A percentile compares a stretch with the other conserved stretches of the same genome.
Evolutionary conservation across 1,140 invertebrate species (phyloP).

Genomic region (Drosophila sucinea): DNA sequence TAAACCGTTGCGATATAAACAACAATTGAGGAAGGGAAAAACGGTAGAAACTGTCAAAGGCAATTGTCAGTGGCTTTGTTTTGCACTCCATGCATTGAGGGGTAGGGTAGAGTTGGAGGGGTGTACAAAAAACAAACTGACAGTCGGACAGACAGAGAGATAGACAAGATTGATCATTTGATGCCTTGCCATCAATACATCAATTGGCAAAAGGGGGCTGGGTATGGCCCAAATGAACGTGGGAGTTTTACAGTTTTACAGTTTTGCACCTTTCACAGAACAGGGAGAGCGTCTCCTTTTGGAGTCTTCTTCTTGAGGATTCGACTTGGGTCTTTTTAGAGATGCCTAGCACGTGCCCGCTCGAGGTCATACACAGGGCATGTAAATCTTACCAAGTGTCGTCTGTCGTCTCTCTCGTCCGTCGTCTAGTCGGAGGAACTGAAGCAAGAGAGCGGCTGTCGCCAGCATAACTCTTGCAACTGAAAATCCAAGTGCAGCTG

Average conservation of each 20-base stretch:
- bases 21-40: conserved; percentile 51
- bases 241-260: conserved; percentile 69
- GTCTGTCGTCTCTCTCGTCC: conserved; percentile 2
- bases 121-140: conserved; percentile 56
- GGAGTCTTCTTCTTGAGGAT: neutral
- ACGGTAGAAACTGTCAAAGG: conserved; percentile 74
- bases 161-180: conserved; percentile 61
- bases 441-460: conserved; percentile 22
- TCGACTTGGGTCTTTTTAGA: neutral
- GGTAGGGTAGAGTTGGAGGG: conserved; percentile 18
- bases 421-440: conserved; percentile 37
- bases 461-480: conserved; percentile 57
- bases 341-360: conserved; percentile 61
- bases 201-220: conserved; percentile 63
- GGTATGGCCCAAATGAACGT: conserved; percentile 59
- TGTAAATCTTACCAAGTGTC: conserved; percentile 61
- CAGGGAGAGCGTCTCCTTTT: neutral
- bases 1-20: conserved; percentile 54
- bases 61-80: conserved; percentile 72
- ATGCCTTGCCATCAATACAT: conserved; percentile 43
- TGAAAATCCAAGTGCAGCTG: conserved; percentile 50
- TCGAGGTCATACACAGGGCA: conserved; percentile 29
- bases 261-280: conserved; percentile 61
- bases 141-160: conserved; percentile 23
- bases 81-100: conserved; percentile 19